Evolutionary conservation across 2,797 vertebrate genomes (phyloP).

Genomic region (Microcaecilia unicolor): DNA sequence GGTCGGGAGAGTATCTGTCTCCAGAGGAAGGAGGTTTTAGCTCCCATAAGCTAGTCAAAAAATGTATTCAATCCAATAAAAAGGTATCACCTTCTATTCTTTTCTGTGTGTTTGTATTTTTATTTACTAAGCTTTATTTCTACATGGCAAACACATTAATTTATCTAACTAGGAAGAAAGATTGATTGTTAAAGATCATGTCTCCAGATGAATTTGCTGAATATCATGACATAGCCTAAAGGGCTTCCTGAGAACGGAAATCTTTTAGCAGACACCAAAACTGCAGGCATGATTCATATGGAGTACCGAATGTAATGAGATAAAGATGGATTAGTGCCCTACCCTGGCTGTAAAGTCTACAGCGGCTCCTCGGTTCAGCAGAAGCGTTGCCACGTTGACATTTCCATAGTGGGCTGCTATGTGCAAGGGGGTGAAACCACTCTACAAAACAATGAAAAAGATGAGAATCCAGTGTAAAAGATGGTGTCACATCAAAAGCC

Average conservation of each 20-base stretch:
- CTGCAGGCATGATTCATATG: background rate
- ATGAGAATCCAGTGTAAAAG: too few relatives aligned
- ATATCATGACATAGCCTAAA: rapidly evolving
- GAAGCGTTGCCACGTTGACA: constrained; percentile 88
- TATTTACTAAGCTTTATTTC: too few relatives aligned
- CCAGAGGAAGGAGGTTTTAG: too few relatives aligned
- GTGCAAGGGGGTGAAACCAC: constrained; percentile 93
- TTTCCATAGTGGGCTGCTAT: constrained; percentile 96
- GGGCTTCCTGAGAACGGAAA: background rate
- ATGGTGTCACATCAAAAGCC: too few relatives aligned
- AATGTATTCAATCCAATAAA: too few relatives aligned
- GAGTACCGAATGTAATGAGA: background rate
- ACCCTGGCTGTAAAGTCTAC: constrained; percentile 96
- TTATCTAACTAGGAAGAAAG: background rate
- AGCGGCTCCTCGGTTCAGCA: constrained; percentile 89
- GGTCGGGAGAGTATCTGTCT: too few relatives aligned
- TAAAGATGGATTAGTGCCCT: background rate
- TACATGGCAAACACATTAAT: too few relatives aligned
- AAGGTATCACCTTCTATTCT: too few relatives aligned
- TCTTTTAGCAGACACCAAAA: background rate
- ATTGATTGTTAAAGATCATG: background rate
- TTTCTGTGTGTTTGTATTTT: too few relatives aligned
- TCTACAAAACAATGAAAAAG: constrained; percentile 58
- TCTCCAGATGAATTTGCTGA: background rate
- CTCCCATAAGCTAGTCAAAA: too few relatives aligned